phyloP scores from a whole-genome alignment of 2,888 invertebrate species.

The Himalopsyche anomala region DNA sequence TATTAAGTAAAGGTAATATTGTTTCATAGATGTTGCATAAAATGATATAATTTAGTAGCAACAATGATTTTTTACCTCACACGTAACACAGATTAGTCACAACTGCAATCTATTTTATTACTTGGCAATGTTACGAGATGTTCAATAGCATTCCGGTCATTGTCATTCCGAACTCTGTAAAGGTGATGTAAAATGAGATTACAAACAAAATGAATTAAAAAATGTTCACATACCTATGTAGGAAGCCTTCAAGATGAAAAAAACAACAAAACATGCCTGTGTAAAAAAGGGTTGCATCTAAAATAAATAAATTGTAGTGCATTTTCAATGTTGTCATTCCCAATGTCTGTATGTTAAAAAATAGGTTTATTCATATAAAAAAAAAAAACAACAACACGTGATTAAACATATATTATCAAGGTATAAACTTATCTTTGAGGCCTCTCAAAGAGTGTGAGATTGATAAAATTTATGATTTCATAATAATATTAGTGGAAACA shows the following conservation, averaged over 20 bases:
- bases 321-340: constrained; percentile 39
- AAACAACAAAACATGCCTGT: constrained; percentile 54
- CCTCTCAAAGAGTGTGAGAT: neutral
- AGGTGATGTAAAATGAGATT: constrained; percentile 62
- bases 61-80: constrained; percentile 60
- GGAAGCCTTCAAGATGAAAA: constrained; percentile 56
- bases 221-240: constrained; percentile 58
- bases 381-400: constrained; percentile 1
- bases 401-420: neutral
- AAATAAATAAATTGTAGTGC: constrained; percentile 49
- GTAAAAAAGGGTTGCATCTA: constrained; percentile 45
- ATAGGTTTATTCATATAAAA: constrained; percentile 26
- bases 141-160: constrained; percentile 59
- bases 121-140: constrained; percentile 59
- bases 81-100: constrained; percentile 48
- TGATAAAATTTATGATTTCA: constrained; percentile 22
- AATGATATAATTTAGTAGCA: constrained; percentile 56
- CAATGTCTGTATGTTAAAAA: constrained; percentile 38
- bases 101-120: constrained; percentile 57
- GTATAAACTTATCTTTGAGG: neutral
- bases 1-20: neutral
- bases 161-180: constrained; percentile 62
- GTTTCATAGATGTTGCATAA: constrained; percentile 45
- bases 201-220: constrained; percentile 61
- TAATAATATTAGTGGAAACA: constrained; percentile 15